Percentiles rank a stretch among this genome's conserved stretches.
phyloP scores from a whole-genome alignment of 2,888 invertebrate genomes.

The Bedellia somnulentella region DNA sequence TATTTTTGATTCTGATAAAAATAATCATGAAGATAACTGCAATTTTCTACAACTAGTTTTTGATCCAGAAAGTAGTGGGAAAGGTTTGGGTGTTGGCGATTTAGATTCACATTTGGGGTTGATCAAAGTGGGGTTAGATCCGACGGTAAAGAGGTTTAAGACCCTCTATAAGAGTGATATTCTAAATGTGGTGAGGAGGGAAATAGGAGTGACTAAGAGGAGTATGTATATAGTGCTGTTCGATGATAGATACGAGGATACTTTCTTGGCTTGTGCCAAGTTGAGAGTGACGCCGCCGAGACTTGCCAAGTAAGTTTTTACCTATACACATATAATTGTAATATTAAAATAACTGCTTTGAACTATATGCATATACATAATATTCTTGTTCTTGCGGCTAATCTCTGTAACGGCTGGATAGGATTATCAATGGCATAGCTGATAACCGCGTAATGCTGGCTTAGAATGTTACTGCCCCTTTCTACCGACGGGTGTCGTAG shows the following conservation, averaged over 20 bases:
- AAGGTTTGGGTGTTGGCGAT: conserved; percentile 75
- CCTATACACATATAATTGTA: neutral
- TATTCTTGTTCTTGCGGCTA: too few relatives aligned
- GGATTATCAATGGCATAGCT: too few relatives aligned
- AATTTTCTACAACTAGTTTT: conserved; percentile 83
- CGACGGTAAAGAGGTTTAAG: conserved; percentile 52
- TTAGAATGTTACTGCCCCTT: too few relatives aligned
- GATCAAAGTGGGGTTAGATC: conserved; percentile 69
- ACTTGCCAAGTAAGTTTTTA: conserved; percentile 66
- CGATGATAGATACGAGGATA: conserved; percentile 74
- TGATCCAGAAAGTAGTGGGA: conserved; percentile 75
- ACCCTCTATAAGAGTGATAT: conserved; percentile 71
- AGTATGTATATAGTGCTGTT: conserved; percentile 80
- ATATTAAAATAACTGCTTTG: too few relatives aligned
- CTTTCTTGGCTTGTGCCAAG: conserved; percentile 82
- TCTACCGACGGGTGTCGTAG: too few relatives aligned
- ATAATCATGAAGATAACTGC: conserved; percentile 74
- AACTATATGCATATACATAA: too few relatives aligned
- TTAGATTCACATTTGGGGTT: conserved; percentile 76
- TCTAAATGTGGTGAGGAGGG: conserved; percentile 69
- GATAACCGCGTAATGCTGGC: too few relatives aligned
- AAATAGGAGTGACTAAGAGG: conserved; percentile 74
- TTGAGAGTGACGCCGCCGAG: conserved; percentile 69
- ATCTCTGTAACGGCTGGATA: too few relatives aligned
- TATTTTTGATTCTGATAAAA: conserved; percentile 73